A percentile compares a stretch with the other conserved stretches of the same genome.
Conservation (phyloP, 1,140 invertebrate genomes). For the Oryctes rhinoceros region DNA sequence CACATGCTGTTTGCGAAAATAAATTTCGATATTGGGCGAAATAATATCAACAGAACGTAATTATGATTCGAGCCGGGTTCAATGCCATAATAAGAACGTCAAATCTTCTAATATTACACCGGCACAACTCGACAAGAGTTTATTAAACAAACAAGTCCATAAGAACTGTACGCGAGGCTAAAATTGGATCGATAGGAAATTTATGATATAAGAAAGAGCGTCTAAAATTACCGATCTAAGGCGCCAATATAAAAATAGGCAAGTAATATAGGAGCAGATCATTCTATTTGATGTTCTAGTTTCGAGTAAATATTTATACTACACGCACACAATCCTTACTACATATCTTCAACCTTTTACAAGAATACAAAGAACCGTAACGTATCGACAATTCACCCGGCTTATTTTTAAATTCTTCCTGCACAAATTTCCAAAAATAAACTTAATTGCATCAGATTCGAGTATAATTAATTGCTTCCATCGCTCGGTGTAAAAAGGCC, state of each 20-base stretch:
- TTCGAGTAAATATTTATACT: constrained; percentile 2
- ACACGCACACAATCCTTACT: not conserved
- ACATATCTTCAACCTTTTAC: not conserved
- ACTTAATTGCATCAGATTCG: not conserved
- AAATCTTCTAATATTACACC: not conserved
- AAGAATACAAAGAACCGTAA: not conserved
- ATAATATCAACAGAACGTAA: not conserved
- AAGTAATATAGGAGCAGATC: not conserved
- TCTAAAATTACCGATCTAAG: constrained; percentile 3
- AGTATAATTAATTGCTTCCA: not conserved
- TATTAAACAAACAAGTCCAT: no score
- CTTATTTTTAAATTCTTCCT: not conserved
- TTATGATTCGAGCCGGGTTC: not conserved
- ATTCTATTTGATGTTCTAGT: constrained; percentile 14
- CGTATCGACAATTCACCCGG: not conserved
- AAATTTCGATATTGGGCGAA: not conserved
- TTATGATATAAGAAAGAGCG: constrained; percentile 1
- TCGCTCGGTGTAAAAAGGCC: not conserved
- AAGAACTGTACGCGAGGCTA: no score
- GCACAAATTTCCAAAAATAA: constrained; percentile 1
- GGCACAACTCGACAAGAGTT: no score
- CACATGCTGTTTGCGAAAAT: not conserved
- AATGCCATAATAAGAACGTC: not conserved
- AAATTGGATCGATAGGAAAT: not conserved
- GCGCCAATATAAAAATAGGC: constrained; percentile 6